Base-by-base conservation (phyloP, 92 coral and sea anemone species). In the Scolanthus callimorphus region DNA sequence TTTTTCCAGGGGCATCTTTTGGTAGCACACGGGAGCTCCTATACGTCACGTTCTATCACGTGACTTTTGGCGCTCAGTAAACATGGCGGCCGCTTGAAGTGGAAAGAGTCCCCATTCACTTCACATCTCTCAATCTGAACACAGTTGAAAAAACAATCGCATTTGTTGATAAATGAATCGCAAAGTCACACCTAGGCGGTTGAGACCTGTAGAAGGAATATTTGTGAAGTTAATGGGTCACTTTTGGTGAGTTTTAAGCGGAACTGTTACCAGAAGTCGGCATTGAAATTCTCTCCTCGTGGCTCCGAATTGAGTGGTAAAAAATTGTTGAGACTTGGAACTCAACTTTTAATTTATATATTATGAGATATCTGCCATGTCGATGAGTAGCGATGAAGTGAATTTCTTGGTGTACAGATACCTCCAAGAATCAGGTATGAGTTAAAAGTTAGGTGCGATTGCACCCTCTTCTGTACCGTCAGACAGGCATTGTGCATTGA, bases 381-480 rank as follows among this genome's bases (percentile, higher is more conserved):
- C 98, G 73, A 84, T 92, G 85, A 84, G 85, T 74, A 92, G 98
- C 70, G 98, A 92, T 77, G 98, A 92, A 88, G 98, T 92, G 55
- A 92, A 92, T 65, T 92, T 88, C 65, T 57, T 92, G 64, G 96
- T 92, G 56, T 92, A 92, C 82, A 83, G 96, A 71, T 92, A 92
- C 67, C 90, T 92, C 20, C 98, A 92, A 64, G 98, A 92, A 75
- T 92, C 98, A 76, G 98, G 98, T 92, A 48, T 53, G n/a, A n/a
- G n/a, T n/a, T n/a, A n/a, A n/a, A n/a, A n/a, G n/a, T n/a, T n/a
- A n/a, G n/a, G n/a, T n/a, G n/a, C n/a, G n/a, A n/a, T n/a, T n/a
- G n/a, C n/a, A n/a, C n/a, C n/a, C n/a, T n/a, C n/a, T n/a, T n/a
- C n/a, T n/a, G n/a, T n/a, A n/a, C n/a, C n/a, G n/a, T n/a, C n/a